Percentiles rank a stretch among this genome's conserved stretches.
Evolutionary conservation across 2,113 vertebrate genomes (phyloP).

Genomic region (Pipra filicauda): DNA sequence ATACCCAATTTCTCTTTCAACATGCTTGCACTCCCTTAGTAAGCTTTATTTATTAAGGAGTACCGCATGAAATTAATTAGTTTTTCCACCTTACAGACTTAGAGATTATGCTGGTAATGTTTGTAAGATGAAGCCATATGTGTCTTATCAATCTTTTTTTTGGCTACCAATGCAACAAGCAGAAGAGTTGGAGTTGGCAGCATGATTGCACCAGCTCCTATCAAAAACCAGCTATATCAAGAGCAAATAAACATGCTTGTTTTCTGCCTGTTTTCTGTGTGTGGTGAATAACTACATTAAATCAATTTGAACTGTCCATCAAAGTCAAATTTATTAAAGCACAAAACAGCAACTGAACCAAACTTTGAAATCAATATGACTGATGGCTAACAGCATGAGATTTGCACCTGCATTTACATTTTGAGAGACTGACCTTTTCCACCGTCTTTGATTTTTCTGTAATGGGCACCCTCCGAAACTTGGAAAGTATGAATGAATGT

Average conservation of each 20-base stretch:
- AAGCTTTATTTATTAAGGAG: neutral
- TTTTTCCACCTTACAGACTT: neutral
- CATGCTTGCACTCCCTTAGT: fast-evolving
- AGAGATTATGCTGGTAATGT: neutral
- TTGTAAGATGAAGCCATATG: neutral
- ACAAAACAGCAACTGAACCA: neutral
- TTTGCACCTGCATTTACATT: constrained; percentile 12
- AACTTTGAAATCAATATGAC: constrained; percentile 19
- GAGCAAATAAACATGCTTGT: constrained; percentile 15
- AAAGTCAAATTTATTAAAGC: constrained; percentile 42
- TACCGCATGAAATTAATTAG: neutral
- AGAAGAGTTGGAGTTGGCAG: neutral
- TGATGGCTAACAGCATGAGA: neutral
- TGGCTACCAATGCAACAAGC: neutral
- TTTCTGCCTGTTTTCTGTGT: neutral
- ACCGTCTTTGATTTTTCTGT: constrained; percentile 35
- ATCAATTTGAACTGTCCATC: constrained; percentile 44
- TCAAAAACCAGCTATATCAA: neutral
- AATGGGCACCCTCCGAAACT: neutral
- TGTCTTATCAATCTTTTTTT: neutral
- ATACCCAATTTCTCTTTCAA: neutral
- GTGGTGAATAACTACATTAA: constrained; percentile 16
- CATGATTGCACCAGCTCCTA: neutral
- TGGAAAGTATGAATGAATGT: neutral
- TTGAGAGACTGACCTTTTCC: constrained; percentile 51